Conservation (phyloP, 2,113 vertebrate species). For the Phrynosoma platyrhinos region DNA sequence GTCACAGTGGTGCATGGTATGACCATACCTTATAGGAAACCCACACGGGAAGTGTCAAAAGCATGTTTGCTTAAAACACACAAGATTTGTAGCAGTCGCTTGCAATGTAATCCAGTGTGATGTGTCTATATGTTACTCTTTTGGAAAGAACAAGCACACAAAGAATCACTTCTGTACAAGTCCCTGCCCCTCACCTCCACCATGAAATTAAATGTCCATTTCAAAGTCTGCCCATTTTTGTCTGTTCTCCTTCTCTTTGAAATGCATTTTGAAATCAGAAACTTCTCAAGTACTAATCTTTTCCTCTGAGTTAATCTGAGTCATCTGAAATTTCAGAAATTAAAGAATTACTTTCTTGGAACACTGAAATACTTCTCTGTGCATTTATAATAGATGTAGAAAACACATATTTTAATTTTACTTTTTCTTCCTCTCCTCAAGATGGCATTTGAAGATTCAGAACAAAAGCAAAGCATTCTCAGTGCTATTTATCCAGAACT, state of each 20-base stretch:
- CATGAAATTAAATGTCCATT: background rate
- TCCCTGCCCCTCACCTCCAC: background rate
- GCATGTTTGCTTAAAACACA: background rate
- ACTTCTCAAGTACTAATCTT: background rate
- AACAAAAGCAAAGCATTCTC: slow-evolving; percentile 86
- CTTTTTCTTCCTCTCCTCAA: slow-evolving; percentile 54
- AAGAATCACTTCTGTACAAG: background rate
- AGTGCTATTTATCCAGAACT: slow-evolving; percentile 80
- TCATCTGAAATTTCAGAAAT: background rate
- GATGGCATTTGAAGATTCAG: slow-evolving; percentile 90
- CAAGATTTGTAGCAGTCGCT: background rate
- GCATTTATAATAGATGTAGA: background rate
- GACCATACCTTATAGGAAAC: too few species aligned
- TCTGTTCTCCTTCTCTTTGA: background rate
- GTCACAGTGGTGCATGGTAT: too few species aligned
- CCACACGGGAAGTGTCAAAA: too few species aligned
- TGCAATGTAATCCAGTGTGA: too few species aligned
- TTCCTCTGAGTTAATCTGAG: background rate
- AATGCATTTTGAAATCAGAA: background rate
- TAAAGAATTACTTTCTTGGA: background rate
- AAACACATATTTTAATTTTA: background rate
- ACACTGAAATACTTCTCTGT: background rate
- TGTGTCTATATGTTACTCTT: too few species aligned
- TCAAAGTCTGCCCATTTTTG: background rate
- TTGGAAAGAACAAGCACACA: background rate